Evolutionary conservation across 2,888 invertebrate species (phyloP).

Genomic region (Steinernema carpocapsae): DNA sequence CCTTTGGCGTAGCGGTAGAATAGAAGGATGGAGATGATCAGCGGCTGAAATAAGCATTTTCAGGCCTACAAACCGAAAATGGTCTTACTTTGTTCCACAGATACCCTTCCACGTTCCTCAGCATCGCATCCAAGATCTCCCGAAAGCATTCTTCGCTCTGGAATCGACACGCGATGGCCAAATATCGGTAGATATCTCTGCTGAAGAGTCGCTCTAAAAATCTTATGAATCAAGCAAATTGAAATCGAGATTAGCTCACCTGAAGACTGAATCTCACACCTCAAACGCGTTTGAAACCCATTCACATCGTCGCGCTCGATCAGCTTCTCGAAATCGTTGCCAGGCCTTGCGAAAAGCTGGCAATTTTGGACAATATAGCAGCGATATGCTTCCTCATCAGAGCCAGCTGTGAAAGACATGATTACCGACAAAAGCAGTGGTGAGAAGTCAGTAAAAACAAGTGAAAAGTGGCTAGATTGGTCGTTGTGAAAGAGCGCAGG

Average conservation of each 20-base stretch:
- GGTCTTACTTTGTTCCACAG: neutral
- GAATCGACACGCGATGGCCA: conserved; percentile 3
- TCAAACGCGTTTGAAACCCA: too few relatives aligned
- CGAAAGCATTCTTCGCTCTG: neutral
- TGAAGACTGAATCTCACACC: too few relatives aligned
- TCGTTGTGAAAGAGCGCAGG: too few relatives aligned
- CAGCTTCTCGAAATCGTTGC: neutral
- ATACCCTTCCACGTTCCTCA: neutral
- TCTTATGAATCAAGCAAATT: neutral
- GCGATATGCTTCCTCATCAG: conserved; percentile 17
- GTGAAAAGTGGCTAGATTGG: too few relatives aligned
- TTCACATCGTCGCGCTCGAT: neutral
- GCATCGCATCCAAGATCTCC: neutral
- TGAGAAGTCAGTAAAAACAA: too few relatives aligned
- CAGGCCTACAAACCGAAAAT: neutral
- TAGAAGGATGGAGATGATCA: neutral
- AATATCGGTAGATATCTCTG: neutral
- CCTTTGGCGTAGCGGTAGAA: conserved; percentile 6
- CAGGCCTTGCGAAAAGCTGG: neutral
- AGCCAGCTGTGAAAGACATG: conserved; percentile 10
- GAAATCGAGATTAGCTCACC: neutral
- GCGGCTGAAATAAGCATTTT: neutral
- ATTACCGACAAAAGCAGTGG: too few relatives aligned
- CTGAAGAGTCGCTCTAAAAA: neutral
- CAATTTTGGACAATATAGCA: neutral